These are phyloP conservation scores for Dynastes hyllus DNA, from an alignment of 2,888 invertebrate species.

Conservation along the genomic window DNA sequence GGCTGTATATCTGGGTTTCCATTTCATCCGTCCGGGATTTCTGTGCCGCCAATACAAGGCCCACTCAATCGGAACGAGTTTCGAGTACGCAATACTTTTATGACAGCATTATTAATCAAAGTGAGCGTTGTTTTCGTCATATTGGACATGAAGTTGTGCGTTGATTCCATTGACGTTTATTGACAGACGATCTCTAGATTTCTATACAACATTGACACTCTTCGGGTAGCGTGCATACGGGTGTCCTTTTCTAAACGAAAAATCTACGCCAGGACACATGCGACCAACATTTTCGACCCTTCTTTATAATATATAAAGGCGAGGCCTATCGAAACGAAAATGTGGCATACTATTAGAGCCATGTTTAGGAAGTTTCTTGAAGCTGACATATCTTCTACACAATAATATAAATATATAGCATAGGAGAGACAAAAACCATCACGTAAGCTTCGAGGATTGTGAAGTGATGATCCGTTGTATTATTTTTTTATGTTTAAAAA, in stretches of 20 bases:
- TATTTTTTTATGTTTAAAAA: too few relatives aligned
- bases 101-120: slow-evolving; percentile 55
- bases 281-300: neutral
- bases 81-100: slow-evolving; percentile 55
- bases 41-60: slow-evolving; percentile 5
- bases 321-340: neutral
- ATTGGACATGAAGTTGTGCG: slow-evolving; percentile 47
- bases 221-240: neutral
- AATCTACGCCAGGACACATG: neutral
- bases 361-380: slow-evolving; percentile 1
- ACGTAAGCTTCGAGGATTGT: too few relatives aligned
- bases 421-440: too few relatives aligned
- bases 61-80: slow-evolving; percentile 45
- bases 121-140: slow-evolving; percentile 53
- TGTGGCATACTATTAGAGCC: slow-evolving; percentile 1
- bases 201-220: slow-evolving; percentile 28
- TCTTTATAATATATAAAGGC: neutral
- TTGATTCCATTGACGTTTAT: slow-evolving; percentile 40
- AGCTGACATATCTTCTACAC: neutral
- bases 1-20: slow-evolving; percentile 4
- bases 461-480: too few relatives aligned
- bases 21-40: slow-evolving; percentile 3
- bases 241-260: slow-evolving; percentile 14
- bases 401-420: too few relatives aligned
- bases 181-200: slow-evolving; percentile 36